Base-by-base conservation (phyloP, 2,888 invertebrate genomes). In the Agriopis marginaria region DNA sequence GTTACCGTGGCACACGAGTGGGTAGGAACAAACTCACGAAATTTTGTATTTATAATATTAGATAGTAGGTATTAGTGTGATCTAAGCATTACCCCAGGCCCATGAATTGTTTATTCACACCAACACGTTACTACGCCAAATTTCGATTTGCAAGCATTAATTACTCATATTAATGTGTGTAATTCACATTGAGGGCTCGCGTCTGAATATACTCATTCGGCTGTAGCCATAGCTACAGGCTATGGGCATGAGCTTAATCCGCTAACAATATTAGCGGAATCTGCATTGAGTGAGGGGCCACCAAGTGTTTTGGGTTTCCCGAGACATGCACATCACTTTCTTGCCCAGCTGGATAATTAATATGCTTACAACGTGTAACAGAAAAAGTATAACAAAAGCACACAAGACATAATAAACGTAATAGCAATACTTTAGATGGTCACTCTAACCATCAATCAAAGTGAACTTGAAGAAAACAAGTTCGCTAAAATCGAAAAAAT, bases 241-340 rank as follows among this genome's bases (percentile, higher is more conserved):
- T 66, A 66, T 63, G 51, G 50, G 47, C 66, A 70, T 71, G 63
- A 60, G 61, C 62, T 70, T 75, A 74, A 75, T 75, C 74, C 74
- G 71, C 71, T 66, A 75, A 73, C 75, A 75, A 76, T 76, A 76
- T 76, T 75, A 76, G 72, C 55, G 73, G 65, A 75, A 73, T 73
- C 72, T 76, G 75, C 72, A 75, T 73, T 67, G 69, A 61, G 51
- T 60, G 61, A 61, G 40, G 64, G 44, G 56, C 42, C 1, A 6
- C 64, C 64, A 64, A 12, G 17, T 14, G 5, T 50, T 9, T 9
- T 9, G 53, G 6, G 9, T 62, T 44, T 55, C 40, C 12, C 8
- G 23, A 45, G 32, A 45, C 54, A 14, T n/a, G 32, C 32, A 5
- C 32, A 4, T 1, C 32, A 32, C 32, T 32, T 32, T 32, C 32